A percentile compares a stretch with the other conserved stretches of the same genome.
Conservation (phyloP, 1,140 invertebrate genomes). For the Formica selysi region DNA sequence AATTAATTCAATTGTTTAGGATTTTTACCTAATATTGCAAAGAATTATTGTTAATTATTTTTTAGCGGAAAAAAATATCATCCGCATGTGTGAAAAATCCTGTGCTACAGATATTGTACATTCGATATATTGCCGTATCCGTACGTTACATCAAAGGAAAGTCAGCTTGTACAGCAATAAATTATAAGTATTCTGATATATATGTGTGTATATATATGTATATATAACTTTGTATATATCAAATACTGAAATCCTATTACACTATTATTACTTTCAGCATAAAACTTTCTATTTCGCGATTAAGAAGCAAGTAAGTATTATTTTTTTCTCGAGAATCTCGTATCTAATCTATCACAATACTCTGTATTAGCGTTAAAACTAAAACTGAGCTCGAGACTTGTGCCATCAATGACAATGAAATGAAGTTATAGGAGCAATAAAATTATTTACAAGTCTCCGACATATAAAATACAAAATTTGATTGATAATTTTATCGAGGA, state of each 20-base stretch:
- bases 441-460: slow-evolving; percentile 61
- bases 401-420: slow-evolving; percentile 47
- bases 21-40: neutral
- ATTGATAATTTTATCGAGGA: slow-evolving; percentile 25
- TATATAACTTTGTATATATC: slow-evolving; percentile 6
- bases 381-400: slow-evolving; percentile 56
- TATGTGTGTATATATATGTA: neutral
- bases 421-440: slow-evolving; percentile 43
- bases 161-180: slow-evolving; percentile 56
- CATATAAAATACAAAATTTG: slow-evolving; percentile 34
- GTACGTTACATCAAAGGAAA: slow-evolving; percentile 74
- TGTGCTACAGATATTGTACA: neutral
- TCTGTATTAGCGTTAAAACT: slow-evolving; percentile 26
- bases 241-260: slow-evolving; percentile 32
- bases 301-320: slow-evolving; percentile 23
- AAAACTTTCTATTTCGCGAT: slow-evolving; percentile 27
- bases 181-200: slow-evolving; percentile 30
- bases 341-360: slow-evolving; percentile 31
- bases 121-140: slow-evolving; percentile 65
- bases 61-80: neutral
- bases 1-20: neutral
- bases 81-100: neutral
- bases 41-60: neutral
- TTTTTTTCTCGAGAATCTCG: slow-evolving; percentile 25
- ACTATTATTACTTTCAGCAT: slow-evolving; percentile 42